phyloP scores from a whole-genome alignment of 2,797 vertebrate genomes.

The Lepidocolaptes lacrymiger region DNA sequence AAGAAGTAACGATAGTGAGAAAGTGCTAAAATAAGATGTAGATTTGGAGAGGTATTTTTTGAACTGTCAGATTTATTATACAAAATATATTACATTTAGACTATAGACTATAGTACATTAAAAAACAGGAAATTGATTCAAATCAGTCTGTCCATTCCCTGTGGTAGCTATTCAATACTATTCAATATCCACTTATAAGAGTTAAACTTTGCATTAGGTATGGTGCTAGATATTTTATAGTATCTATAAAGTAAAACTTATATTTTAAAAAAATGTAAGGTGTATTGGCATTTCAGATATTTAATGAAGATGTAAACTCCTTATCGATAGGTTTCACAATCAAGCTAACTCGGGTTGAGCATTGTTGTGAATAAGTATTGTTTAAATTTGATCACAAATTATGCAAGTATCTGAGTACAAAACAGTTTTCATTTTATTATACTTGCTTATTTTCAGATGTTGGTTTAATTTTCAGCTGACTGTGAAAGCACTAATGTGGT shows the following conservation, averaged over 20 bases:
- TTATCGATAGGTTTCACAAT: not conserved
- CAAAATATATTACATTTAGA: slow-evolving; percentile 4
- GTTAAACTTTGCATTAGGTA: slow-evolving; percentile 35
- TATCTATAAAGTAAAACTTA: not conserved
- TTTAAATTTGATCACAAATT: not conserved
- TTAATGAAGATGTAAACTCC: not conserved
- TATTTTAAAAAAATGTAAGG: not conserved
- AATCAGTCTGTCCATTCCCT: not conserved
- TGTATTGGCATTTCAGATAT: not conserved
- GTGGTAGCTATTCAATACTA: not conserved
- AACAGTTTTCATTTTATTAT: not conserved
- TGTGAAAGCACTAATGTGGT: not conserved
- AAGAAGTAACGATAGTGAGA: not conserved
- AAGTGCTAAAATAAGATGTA: not conserved
- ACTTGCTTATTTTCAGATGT: not conserved
- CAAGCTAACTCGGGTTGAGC: not conserved
- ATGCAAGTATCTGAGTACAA: not conserved
- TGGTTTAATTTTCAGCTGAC: slow-evolving; percentile 10
- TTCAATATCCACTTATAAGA: not conserved
- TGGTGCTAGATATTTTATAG: not conserved
- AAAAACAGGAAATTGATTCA: slow-evolving; percentile 40
- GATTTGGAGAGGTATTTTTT: not conserved
- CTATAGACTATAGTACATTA: not conserved
- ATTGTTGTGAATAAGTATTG: not conserved
- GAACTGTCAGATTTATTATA: not conserved